Evolutionary conservation across 2,888 invertebrate genomes (phyloP).

Genomic region (Mimumesa dahlbomi): DNA sequence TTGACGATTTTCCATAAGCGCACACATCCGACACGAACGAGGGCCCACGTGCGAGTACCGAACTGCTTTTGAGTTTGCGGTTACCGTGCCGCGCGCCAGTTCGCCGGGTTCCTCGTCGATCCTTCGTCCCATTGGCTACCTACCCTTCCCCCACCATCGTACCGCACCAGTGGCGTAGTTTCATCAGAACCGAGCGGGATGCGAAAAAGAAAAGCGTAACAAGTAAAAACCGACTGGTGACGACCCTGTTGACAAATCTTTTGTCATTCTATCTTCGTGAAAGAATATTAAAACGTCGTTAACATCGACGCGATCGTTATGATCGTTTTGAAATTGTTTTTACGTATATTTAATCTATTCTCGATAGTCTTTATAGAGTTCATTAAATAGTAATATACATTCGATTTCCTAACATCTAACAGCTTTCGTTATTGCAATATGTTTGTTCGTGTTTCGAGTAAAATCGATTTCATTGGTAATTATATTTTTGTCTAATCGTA

Average conservation of each 20-base stretch:
- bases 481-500: no score
- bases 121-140: slow-evolving; percentile 51
- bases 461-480: no score
- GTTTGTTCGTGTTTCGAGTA: no score
- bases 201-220: slow-evolving; percentile 30
- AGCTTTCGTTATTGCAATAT: no score
- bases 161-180: slow-evolving; percentile 37
- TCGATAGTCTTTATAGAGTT: no score
- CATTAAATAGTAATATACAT: no score
- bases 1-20: slow-evolving; percentile 38
- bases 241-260: slow-evolving; percentile 39
- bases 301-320: no score
- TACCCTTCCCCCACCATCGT: slow-evolving; percentile 2
- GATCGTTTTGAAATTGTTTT: no score
- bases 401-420: no score
- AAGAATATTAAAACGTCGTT: no score
- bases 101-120: slow-evolving; percentile 56
- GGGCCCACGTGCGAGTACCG: slow-evolving; percentile 79
- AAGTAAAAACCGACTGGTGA: slow-evolving; percentile 14
- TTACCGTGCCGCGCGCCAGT: slow-evolving; percentile 70
- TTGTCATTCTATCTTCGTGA: no score
- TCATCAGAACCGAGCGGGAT: slow-evolving; percentile 13
- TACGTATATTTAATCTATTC: no score
- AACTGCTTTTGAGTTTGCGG: slow-evolving; percentile 65
- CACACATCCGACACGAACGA: slow-evolving; percentile 72